These are phyloP conservation scores for Paradisaea rubra DNA, from an alignment of 2,113 vertebrate species.

Conservation along the genomic window DNA sequence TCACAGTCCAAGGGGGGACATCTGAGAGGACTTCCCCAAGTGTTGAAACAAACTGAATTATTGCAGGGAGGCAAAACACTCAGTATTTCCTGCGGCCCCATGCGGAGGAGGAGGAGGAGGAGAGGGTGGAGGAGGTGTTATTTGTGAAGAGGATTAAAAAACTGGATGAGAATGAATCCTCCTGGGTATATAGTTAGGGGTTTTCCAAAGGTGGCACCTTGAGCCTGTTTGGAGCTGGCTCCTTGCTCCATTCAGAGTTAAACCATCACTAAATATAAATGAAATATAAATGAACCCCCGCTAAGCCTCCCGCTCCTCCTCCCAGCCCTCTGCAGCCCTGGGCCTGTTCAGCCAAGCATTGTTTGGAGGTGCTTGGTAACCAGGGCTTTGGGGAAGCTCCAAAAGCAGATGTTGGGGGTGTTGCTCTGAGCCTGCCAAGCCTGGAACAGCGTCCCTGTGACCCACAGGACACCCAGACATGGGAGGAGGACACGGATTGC, in stretches of 20 bases:
- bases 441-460: not conserved
- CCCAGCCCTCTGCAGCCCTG: not conserved
- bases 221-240: not conserved
- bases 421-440: not conserved
- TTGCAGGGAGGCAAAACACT: not conserved
- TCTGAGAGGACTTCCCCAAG: not conserved
- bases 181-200: not conserved
- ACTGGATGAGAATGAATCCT: not conserved
- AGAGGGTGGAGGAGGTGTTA: not conserved
- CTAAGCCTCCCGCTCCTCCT: not conserved
- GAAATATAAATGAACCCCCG: not conserved
- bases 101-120: not conserved
- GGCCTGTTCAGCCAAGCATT: not conserved
- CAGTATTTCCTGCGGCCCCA: not conserved
- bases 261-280: not conserved
- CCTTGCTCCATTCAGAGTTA: not conserved
- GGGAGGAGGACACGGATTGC: not conserved
- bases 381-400: slow-evolving; percentile 24
- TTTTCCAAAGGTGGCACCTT: not conserved
- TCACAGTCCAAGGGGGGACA: not conserved
- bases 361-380: slow-evolving; percentile 40
- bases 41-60: not conserved
- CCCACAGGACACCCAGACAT: not conserved
- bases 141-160: not conserved
- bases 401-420: slow-evolving; percentile 51